Conservation (phyloP, 2,113 vertebrate species). For the Leptocoma aspasia region DNA sequence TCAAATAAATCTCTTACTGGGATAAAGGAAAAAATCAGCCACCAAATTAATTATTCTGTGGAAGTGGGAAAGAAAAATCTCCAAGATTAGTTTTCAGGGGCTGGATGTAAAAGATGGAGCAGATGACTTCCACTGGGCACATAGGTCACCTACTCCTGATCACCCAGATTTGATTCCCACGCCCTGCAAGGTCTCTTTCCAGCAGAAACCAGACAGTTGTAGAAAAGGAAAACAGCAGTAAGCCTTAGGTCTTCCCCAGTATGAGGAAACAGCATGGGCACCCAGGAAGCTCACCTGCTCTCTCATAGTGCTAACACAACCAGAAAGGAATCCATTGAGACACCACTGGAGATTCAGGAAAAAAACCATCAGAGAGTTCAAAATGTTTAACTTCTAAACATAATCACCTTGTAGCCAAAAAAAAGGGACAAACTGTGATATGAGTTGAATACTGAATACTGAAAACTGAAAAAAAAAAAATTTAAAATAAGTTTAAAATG, state of each 20-base stretch:
- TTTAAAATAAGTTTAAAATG: background rate
- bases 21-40: background rate
- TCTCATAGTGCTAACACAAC: background rate
- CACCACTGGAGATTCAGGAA: background rate
- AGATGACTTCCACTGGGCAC: background rate
- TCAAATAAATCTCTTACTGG: background rate
- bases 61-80: background rate
- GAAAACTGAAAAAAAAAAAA: background rate
- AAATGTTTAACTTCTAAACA: background rate
- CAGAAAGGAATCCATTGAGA: background rate
- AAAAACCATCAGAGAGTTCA: background rate
- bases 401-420: background rate
- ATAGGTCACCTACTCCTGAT: background rate
- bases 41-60: background rate
- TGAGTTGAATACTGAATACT: background rate
- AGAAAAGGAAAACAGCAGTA: background rate
- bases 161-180: background rate
- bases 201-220: background rate
- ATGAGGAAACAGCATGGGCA: background rate
- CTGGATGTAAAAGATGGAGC: background rate
- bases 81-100: background rate
- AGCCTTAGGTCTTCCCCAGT: background rate
- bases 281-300: background rate
- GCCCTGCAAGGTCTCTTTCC: background rate
- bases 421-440: accelerated